Evolutionary conservation across 2,888 invertebrate species (phyloP).

Genomic region (Leucophenga montana): DNA sequence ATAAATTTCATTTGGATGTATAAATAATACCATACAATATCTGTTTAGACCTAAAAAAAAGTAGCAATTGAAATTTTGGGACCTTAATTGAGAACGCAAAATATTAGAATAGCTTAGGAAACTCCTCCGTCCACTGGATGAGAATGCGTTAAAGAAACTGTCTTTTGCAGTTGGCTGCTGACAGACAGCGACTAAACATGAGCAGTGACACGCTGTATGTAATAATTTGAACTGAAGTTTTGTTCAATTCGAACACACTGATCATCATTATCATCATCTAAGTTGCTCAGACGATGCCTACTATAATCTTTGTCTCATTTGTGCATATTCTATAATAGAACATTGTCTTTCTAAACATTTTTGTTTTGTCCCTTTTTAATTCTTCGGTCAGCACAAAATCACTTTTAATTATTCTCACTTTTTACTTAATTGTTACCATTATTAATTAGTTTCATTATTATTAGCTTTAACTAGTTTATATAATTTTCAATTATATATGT

Average conservation of each 20-base stretch:
- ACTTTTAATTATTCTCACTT: not conserved
- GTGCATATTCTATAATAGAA: slow-evolving; percentile 12
- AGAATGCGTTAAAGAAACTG: not conserved
- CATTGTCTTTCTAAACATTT: not conserved
- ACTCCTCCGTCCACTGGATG: not conserved
- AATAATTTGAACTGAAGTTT: slow-evolving; percentile 29
- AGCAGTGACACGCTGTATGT: slow-evolving; percentile 37
- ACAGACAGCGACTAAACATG: not conserved
- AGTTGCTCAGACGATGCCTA: not conserved
- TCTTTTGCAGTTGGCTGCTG: not conserved
- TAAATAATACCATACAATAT: slow-evolving; percentile 63
- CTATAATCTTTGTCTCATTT: not conserved
- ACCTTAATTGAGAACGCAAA: not conserved
- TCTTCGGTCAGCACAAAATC: slow-evolving; percentile 9
- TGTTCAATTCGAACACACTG: not conserved
- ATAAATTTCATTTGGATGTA: slow-evolving; percentile 32
- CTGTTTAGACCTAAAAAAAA: slow-evolving; percentile 16
- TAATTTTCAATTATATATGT: slow-evolving; percentile 64
- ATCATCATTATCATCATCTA: too few species aligned
- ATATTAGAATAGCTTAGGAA: not conserved
- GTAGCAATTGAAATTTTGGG: too few species aligned
- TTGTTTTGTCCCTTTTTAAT: not conserved
- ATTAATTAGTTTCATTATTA: slow-evolving; percentile 6
- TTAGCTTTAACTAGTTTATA: slow-evolving; percentile 47
- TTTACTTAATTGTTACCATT: slow-evolving; percentile 14